Base-by-base conservation (phyloP, 2,797 vertebrate genomes). In the Dendrocincla fuliginosa region DNA sequence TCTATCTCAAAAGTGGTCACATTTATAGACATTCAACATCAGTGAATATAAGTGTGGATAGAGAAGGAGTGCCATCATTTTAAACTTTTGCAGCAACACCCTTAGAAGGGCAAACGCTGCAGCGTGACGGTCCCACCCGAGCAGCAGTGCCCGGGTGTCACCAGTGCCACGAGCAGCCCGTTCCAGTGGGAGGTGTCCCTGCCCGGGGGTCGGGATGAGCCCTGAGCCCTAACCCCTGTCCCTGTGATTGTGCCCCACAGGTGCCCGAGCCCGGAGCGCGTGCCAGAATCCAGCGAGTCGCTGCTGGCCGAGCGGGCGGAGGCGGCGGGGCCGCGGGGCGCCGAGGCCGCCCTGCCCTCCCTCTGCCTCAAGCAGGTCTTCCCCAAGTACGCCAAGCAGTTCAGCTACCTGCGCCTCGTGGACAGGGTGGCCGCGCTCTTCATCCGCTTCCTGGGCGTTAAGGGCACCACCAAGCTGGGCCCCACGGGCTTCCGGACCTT, bases 301-400 rank as follows among this genome's bases (percentile, higher is more conserved):
- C 95, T 94, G 50, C 46, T 64, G 30, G 93, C 86, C 0, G 94
- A 92, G 17, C 93, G 90, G 74, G 57, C 59, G 7, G 96, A 96
- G 7, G 85, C 55, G 2, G 98, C 96, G 0, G n/a, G 0, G 32
- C 35, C 39, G 9, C 13, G 47, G 2, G 41, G 23, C 6, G 10
- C 87, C 0, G 98, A 98, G 47, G 76, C 94, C 8, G 92, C 60
- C 0, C 97, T 99, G 86, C 99, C 99, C 27, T 98, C 99, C 14
- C 97, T 99, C 33, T 99, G 98, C 93, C 98, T 99, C 96, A 99
- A 99, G 97, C 99, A 99, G 95, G 99, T 99, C 63, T 99, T 99
- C 94, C 99, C 99, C 59, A 99, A 99, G 87, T 99, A 99, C 18
- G 98, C 98, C 63, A 99, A 98, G 95, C 99, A 99, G 96, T 99